Conservation (phyloP, 2,113 vertebrate species). For the Misgurnus mizolepis region DNA sequence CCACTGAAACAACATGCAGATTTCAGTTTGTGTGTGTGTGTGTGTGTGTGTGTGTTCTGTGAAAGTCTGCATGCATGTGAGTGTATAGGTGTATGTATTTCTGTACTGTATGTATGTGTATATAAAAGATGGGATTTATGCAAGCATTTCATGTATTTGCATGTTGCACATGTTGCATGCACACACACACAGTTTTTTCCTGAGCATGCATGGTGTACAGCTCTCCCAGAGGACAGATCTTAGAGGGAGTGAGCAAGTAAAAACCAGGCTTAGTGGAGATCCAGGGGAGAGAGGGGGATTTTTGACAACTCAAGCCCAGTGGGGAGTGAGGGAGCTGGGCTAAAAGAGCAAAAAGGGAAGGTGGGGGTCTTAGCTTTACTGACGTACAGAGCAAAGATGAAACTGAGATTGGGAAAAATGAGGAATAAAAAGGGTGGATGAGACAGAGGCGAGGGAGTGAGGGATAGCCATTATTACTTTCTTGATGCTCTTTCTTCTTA, state of each 20-base stretch:
- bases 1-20: conserved; percentile 18
- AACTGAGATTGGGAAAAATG: not conserved
- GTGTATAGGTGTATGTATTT: not conserved
- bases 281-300: conserved; percentile 43
- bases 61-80: not conserved
- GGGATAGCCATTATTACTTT: conserved; percentile 14
- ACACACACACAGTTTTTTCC: not conserved
- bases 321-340: conserved; percentile 40
- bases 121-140: not conserved
- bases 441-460: conserved; percentile 1
- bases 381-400: conserved; percentile 4
- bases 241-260: conserved; percentile 32
- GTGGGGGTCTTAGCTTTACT: conserved; percentile 34
- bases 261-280: conserved; percentile 39
- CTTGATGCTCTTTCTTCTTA: conserved; percentile 5
- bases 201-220: conserved; percentile 10
- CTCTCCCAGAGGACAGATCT: conserved; percentile 37
- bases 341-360: conserved; percentile 33
- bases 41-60: not conserved
- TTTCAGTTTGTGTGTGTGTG: not conserved
- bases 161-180: not conserved
- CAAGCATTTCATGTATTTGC: not conserved
- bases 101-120: not conserved
- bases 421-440: not conserved
- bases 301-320: conserved; percentile 45